Percentiles rank a stretch among this genome's conserved stretches.
phyloP scores from a whole-genome alignment of 2,888 invertebrate genomes.

The Parthenolecanium corni region DNA sequence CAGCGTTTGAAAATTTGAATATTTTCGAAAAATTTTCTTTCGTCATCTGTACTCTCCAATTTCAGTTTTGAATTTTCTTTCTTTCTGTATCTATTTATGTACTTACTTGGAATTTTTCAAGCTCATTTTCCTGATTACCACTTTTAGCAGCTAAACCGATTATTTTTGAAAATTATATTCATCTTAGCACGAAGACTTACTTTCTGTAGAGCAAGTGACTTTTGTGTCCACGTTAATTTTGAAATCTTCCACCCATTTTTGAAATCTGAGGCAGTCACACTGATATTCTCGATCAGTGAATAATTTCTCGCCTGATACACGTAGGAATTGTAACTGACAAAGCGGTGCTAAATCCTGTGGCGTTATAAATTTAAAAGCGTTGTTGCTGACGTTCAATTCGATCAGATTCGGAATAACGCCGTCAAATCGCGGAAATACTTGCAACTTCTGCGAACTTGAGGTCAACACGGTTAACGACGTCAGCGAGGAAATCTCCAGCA shows the following conservation, averaged over 20 bases:
- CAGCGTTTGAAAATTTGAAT: too few species aligned
- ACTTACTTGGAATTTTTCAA: too few species aligned
- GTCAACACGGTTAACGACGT: conserved; percentile 4
- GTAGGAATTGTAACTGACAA: conserved; percentile 7
- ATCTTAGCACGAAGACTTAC: conserved; percentile 4
- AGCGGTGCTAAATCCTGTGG: conserved; percentile 16
- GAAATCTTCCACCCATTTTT: conserved; percentile 1
- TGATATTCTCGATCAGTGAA: background rate
- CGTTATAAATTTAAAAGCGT: conserved; percentile 5
- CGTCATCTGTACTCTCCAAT: too few species aligned
- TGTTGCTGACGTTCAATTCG: conserved; percentile 12
- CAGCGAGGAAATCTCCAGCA: conserved; percentile 3
- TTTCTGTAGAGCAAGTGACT: conserved; percentile 8
- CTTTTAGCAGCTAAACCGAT: too few species aligned
- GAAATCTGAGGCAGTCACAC: conserved; percentile 10
- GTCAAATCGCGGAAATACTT: conserved; percentile 11
- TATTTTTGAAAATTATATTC: background rate
- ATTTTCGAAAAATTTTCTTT: too few species aligned
- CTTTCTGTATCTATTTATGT: too few species aligned
- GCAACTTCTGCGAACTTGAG: background rate
- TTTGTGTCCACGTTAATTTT: background rate
- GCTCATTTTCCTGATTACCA: too few species aligned
- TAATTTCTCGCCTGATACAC: conserved; percentile 2
- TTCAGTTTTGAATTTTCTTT: too few species aligned
- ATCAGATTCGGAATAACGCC: conserved; percentile 15